These are phyloP conservation scores for Papilio dardanus DNA, from an alignment of 1,140 invertebrate genomes.

Conservation along the genomic window DNA sequence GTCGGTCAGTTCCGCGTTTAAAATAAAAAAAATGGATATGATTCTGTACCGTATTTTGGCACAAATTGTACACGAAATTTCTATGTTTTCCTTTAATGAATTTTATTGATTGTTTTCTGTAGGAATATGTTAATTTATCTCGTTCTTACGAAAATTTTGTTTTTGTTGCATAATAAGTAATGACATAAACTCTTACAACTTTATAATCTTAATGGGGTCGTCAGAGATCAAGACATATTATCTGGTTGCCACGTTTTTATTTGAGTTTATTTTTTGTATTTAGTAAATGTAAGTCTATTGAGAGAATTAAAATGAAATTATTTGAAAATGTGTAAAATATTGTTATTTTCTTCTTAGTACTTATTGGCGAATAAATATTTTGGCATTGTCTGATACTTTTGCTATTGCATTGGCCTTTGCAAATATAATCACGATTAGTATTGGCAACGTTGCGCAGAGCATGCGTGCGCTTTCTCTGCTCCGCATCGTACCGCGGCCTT, in stretches of 20 bases:
- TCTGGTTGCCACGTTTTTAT: neutral
- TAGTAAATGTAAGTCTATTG: too few species aligned
- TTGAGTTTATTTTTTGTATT: neutral
- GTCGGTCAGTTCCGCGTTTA: neutral
- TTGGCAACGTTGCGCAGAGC: neutral
- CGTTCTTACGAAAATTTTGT: constrained; percentile 1
- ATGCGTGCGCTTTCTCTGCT: neutral
- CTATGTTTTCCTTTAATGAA: neutral
- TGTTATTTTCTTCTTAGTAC: too few species aligned
- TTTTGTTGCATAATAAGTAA: neutral
- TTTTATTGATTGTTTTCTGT: neutral
- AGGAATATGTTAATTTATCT: neutral
- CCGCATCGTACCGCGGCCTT: neutral
- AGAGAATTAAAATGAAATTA: too few species aligned
- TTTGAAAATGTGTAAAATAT: too few species aligned
- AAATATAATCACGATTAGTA: neutral
- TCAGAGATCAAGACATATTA: constrained; percentile 6
- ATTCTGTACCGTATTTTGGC: neutral
- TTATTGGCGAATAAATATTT: too few species aligned
- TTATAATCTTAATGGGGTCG: constrained; percentile 9
- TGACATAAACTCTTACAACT: neutral
- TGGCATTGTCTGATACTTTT: too few species aligned
- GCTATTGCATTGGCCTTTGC: neutral
- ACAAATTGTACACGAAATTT: neutral
- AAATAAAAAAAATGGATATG: neutral